phyloP scores from a whole-genome alignment of 2,797 vertebrate genomes.

The Chrosomus eos region DNA sequence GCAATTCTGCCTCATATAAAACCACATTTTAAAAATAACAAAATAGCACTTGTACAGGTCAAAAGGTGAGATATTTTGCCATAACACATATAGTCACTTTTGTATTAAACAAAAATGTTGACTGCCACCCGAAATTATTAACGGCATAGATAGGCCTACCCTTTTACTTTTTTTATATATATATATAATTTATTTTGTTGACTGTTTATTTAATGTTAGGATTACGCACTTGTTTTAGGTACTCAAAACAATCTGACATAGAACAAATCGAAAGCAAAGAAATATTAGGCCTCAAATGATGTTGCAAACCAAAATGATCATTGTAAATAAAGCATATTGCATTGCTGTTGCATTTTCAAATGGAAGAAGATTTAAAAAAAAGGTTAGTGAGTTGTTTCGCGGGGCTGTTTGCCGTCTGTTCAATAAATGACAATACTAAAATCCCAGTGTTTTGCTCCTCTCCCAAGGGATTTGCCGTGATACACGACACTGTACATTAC shows the following conservation, averaged over 20 bases:
- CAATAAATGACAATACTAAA: slow-evolving; percentile 85
- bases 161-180: slow-evolving; percentile 46
- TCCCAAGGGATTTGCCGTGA: slow-evolving; percentile 91
- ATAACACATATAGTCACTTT: slow-evolving; percentile 69
- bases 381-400: slow-evolving; percentile 68
- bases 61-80: slow-evolving; percentile 76
- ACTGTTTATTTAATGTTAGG: slow-evolving; percentile 66
- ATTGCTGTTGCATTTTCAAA: slow-evolving; percentile 53
- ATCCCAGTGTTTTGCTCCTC: slow-evolving; percentile 85
- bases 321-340: slow-evolving; percentile 68
- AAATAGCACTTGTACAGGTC: slow-evolving; percentile 76
- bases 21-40: slow-evolving; percentile 73
- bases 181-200: slow-evolving; percentile 75
- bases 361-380: slow-evolving; percentile 41
- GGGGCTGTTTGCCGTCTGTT: slow-evolving; percentile 86
- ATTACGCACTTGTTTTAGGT: slow-evolving; percentile 61
- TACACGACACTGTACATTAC: slow-evolving; percentile 90
- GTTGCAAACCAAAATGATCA: slow-evolving; percentile 58
- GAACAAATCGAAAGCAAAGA: slow-evolving; percentile 59
- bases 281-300: slow-evolving; percentile 63
- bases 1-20: slow-evolving; percentile 73
- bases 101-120: slow-evolving; percentile 67
- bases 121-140: slow-evolving; percentile 65
- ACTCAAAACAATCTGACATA: slow-evolving; percentile 54
- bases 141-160: slow-evolving; percentile 59